A percentile compares a stretch with the other conserved stretches of the same genome.
phyloP scores from a whole-genome alignment of 2,888 invertebrate species.

The Nomada ferruginata region DNA sequence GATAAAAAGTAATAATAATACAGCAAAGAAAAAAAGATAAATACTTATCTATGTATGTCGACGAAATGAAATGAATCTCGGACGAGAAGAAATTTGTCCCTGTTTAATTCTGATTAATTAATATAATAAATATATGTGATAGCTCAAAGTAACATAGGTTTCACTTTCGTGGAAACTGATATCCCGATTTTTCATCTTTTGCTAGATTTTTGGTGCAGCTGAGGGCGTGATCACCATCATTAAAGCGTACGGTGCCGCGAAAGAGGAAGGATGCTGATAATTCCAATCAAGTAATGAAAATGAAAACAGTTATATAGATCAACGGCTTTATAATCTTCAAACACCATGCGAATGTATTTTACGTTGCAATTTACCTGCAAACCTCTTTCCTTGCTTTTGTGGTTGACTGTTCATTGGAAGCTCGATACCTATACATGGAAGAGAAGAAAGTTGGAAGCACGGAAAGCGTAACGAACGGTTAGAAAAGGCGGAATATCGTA shows the following conservation, averaged over 20 bases:
- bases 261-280: slow-evolving; percentile 48
- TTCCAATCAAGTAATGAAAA: neutral
- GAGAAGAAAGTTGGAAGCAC: too few species aligned
- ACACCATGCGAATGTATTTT: neutral
- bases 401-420: neutral
- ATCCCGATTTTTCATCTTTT: slow-evolving; percentile 12
- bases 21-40: too few species aligned
- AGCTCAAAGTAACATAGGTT: neutral
- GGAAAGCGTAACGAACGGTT: too few species aligned
- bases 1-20: too few species aligned
- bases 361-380: neutral
- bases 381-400: neutral
- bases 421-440: too few species aligned
- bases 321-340: neutral
- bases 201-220: slow-evolving; percentile 67
- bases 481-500: too few species aligned
- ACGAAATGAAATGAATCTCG: too few species aligned
- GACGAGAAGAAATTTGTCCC: neutral
- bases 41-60: too few species aligned
- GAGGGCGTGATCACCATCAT: slow-evolving; percentile 67
- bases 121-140: neutral
- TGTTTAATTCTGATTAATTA: neutral
- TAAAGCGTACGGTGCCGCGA: slow-evolving; percentile 46
- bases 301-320: neutral
- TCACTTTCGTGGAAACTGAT: neutral